Evolutionary conservation across 2,888 invertebrate species (phyloP).

Genomic region (Plebejus argus): DNA sequence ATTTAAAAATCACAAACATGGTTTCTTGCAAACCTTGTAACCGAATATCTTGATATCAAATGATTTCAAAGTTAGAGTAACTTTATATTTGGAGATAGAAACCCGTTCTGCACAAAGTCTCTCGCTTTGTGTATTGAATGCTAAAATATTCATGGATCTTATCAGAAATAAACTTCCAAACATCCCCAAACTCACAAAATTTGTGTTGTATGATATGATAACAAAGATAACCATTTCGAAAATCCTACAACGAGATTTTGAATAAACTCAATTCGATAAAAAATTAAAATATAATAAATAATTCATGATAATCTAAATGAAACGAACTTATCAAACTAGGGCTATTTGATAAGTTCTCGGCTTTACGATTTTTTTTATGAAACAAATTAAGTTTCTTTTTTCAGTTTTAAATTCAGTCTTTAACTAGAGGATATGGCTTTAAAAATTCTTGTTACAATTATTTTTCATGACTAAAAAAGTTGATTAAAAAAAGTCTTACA

Average conservation of each 20-base stretch:
- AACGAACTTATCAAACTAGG: too few relatives aligned
- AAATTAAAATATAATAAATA: too few relatives aligned
- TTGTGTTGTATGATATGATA: neutral
- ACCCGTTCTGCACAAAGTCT: slow-evolving; percentile 19
- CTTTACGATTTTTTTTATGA: too few relatives aligned
- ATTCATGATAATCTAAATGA: too few relatives aligned
- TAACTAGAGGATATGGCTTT: too few relatives aligned
- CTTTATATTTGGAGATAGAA: slow-evolving; percentile 12
- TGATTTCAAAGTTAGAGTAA: slow-evolving; percentile 16
- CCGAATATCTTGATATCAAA: slow-evolving; percentile 10
- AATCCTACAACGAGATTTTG: neutral
- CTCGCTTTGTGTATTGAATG: slow-evolving; percentile 21
- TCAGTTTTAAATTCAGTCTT: too few relatives aligned
- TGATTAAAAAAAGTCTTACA: too few relatives aligned
- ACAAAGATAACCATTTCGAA: neutral
- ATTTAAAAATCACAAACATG: neutral
- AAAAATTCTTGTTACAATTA: too few relatives aligned
- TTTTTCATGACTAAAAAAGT: too few relatives aligned
- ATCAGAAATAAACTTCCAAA: slow-evolving; percentile 11
- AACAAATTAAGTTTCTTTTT: too few relatives aligned
- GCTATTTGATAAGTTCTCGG: too few relatives aligned
- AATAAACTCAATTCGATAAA: too few relatives aligned
- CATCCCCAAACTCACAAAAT: neutral
- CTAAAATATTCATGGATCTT: slow-evolving; percentile 19
- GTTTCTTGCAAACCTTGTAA: neutral